Percentiles rank a stretch among this genome's conserved stretches.
Conservation (phyloP, 2,113 vertebrate genomes). For the Acanthisitta chloris region DNA sequence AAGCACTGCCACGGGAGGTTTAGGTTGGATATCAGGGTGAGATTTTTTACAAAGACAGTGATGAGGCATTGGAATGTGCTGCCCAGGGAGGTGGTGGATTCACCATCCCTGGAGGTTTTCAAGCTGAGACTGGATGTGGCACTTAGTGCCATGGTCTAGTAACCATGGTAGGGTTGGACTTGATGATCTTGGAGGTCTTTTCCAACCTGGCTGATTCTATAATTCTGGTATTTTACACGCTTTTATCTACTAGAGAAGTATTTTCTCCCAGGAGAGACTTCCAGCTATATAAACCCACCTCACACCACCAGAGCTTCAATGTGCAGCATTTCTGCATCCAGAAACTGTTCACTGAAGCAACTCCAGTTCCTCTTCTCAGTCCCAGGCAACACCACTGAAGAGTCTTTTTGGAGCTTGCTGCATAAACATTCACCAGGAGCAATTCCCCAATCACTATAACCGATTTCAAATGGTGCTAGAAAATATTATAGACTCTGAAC, state of each 20-base stretch:
- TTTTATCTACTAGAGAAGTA: not conserved
- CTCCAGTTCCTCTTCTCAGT: not conserved
- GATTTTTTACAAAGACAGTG: too few relatives aligned
- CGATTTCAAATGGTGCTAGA: constrained; percentile 99
- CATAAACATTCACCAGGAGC: not conserved
- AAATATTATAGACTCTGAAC: constrained; percentile 90
- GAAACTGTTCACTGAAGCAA: not conserved
- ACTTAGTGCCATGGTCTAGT: too few relatives aligned
- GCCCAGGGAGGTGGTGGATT: too few relatives aligned
- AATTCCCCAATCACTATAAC: constrained; percentile 96
- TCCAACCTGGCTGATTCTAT: too few relatives aligned
- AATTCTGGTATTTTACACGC: not conserved
- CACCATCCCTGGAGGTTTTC: too few relatives aligned
- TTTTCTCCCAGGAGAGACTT: not conserved
- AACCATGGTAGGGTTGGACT: too few relatives aligned
- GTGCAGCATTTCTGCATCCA: not conserved
- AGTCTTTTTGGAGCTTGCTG: not conserved
- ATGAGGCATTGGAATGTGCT: too few relatives aligned
- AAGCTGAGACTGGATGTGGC: too few relatives aligned
- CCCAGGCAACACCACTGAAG: not conserved
- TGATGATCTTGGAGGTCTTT: too few relatives aligned
- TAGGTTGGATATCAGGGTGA: too few relatives aligned
- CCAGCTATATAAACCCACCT: not conserved
- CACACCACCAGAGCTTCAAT: not conserved
- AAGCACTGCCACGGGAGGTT: too few relatives aligned